These are phyloP conservation scores for Limanda limanda DNA, from an alignment of 2,113 vertebrate species.

Conservation along the genomic window DNA sequence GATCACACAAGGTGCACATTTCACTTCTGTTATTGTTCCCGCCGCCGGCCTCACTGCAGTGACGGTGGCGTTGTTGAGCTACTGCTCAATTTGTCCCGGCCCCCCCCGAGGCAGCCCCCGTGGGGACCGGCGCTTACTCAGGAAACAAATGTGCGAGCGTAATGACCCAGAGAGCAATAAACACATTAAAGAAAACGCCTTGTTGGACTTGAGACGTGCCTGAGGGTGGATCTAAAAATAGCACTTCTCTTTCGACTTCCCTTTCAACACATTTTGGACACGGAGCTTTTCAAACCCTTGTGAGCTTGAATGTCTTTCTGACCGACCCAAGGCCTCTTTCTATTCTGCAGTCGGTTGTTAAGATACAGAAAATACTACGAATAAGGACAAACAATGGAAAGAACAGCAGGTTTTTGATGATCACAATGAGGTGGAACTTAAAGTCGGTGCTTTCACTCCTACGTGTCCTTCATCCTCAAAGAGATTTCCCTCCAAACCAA, in stretches of 20 bases:
- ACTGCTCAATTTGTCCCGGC: not conserved
- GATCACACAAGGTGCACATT: constrained; percentile 3
- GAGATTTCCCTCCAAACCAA: too few relatives aligned
- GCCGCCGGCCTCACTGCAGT: not conserved
- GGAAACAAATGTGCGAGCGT: not conserved
- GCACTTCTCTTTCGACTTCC: not conserved
- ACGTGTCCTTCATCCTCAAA: too few relatives aligned
- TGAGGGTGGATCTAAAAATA: not conserved
- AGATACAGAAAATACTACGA: too few relatives aligned
- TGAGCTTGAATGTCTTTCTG: not conserved
- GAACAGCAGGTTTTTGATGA: too few relatives aligned
- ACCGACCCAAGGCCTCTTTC: too few relatives aligned
- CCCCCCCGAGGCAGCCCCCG: too few relatives aligned
- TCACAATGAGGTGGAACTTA: too few relatives aligned
- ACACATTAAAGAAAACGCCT: not conserved
- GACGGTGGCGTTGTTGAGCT: not conserved
- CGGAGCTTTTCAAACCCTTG: too few relatives aligned
- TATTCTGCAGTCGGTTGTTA: too few relatives aligned
- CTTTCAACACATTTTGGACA: not conserved
- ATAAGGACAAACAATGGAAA: too few relatives aligned
- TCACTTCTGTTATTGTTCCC: not conserved
- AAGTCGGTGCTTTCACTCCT: too few relatives aligned
- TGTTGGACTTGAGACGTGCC: not conserved
- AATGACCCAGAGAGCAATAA: not conserved
- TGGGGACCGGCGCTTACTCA: too few relatives aligned